Evolutionary conservation across 2,113 vertebrate genomes (phyloP).

Genomic region (Syngnathoides biaculeatus): DNA sequence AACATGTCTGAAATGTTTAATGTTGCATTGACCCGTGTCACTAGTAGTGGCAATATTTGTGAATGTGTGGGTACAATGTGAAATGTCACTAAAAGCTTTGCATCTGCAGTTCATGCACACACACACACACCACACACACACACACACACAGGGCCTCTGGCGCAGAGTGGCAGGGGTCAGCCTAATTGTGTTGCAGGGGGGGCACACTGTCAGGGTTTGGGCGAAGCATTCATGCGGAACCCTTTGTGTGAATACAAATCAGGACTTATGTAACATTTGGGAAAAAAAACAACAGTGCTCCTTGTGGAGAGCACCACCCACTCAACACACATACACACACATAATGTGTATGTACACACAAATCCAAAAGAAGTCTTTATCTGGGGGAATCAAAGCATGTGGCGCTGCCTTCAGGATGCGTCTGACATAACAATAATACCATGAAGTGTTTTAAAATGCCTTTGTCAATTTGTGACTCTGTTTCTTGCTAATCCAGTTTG

Average conservation of each 20-base stretch:
- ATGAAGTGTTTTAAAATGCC: neutral
- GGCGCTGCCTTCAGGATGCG: neutral
- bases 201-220: neutral
- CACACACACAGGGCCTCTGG: neutral
- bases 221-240: neutral
- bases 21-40: too few relatives aligned
- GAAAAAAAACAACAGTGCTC: slow-evolving; percentile 28
- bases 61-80: neutral
- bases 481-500: neutral
- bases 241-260: slow-evolving; percentile 32
- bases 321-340: neutral
- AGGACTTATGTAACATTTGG: slow-evolving; percentile 41
- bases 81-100: neutral
- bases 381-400: neutral
- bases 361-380: neutral
- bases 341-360: neutral
- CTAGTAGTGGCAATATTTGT: neutral
- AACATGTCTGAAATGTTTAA: too few relatives aligned
- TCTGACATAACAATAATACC: neutral
- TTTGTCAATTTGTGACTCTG: neutral
- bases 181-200: slow-evolving; percentile 3
- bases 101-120: neutral
- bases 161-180: neutral
- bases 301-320: neutral
- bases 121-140: too few relatives aligned